phyloP scores from a whole-genome alignment of 1,140 invertebrate species.

The Lordiphosa mommai region DNA sequence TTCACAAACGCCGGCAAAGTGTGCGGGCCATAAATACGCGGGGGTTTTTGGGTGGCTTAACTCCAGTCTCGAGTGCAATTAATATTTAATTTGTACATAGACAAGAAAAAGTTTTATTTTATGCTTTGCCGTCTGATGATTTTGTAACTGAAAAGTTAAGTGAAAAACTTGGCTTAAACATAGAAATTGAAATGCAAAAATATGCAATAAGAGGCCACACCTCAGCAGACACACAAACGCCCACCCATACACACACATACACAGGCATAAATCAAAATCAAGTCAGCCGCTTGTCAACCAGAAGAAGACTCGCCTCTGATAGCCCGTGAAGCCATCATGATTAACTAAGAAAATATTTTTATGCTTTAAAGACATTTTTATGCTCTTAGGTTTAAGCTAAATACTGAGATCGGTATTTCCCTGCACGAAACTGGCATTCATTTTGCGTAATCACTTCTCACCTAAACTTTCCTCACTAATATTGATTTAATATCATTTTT shows the following conservation, averaged over 20 bases:
- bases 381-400: no score
- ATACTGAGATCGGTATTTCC: no score
- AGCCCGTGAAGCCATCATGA: conserved; percentile 21
- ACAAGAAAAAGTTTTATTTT: conserved; percentile 66
- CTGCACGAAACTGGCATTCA: no score
- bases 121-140: conserved; percentile 29
- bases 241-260: conserved; percentile 14
- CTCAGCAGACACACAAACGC: conserved; percentile 3
- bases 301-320: conserved; percentile 21
- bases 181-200: conserved; percentile 31
- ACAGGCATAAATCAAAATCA: conserved; percentile 21
- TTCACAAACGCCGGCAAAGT: conserved; percentile 47
- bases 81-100: conserved; percentile 71
- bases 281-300: conserved; percentile 22
- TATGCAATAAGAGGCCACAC: conserved; percentile 22
- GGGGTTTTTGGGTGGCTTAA: conserved; percentile 11
- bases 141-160: conserved; percentile 50
- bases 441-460: no score
- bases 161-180: conserved; percentile 39
- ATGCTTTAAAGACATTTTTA: no score
- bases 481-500: no score
- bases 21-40: conserved; percentile 6
- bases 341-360: conserved; percentile 1
- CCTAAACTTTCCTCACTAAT: no score
- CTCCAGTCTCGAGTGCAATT: conserved; percentile 44